Base-by-base conservation (phyloP, 2,113 vertebrate genomes). In the Fregata magnificens region DNA sequence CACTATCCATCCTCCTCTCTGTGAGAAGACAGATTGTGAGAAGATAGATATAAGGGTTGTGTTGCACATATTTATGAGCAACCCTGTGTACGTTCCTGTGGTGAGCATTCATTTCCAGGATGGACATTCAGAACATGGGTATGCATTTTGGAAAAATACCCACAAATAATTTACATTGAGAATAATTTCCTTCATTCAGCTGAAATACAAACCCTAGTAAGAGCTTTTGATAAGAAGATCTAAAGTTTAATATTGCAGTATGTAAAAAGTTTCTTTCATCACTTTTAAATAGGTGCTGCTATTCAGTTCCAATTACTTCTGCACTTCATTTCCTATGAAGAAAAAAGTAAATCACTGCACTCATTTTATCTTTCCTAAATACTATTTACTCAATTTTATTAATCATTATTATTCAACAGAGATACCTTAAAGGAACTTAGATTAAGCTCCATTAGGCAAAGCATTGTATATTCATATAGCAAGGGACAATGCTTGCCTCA, bases 381-480 rank as follows among this genome's bases (percentile, higher is more conserved):
- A 45, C 4, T 81, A 66, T 90, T 93, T 90, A 92, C 45, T 73
- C 76, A 52, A 18, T 88, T 92, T 86, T 95, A 92, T 80, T 95
- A 88, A 86, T 80, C 59, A 70, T 95, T 95, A 52, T 86, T 90
- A 95, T 92, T 92, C 82, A 86, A 53, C 36, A 90, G 45, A 77
- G 10, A 36, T 38, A 69, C 28, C 29, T 90, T 82, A 86, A 86
- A 93, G 40, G 67, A 92, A 69, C 58, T 80, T 76, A 83, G 25
- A 88, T 86, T 86, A 86, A 90, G 67, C 29, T 73, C 53, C 45
- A 78, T 86, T 95, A 96, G 71, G 80, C 76, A 82, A 84, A 91
- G 18, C 5, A 63, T 38, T 85, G 32, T 91, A 44, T 71, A 86
- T 94, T 81, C 65, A 66, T 71, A 94, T 29, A 45, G 38, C 32